Evolutionary conservation across 2,113 vertebrate species (phyloP).

Genomic region (Chloropsis cyanopogon): DNA sequence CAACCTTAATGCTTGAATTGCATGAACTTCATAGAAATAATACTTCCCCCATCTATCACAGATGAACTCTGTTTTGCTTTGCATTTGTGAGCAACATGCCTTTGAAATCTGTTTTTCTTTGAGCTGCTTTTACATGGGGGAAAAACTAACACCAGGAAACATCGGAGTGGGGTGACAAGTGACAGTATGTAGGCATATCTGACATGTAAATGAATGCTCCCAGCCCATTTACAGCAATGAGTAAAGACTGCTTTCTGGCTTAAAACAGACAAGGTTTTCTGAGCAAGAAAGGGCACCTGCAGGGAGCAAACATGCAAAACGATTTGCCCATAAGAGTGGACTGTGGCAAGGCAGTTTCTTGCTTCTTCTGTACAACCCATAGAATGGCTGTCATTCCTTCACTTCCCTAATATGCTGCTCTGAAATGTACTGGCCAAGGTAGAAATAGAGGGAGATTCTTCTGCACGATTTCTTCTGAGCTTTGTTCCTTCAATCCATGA

Average conservation of each 20-base stretch:
- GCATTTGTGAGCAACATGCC: background rate
- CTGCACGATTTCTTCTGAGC: background rate
- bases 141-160: conserved; percentile 34
- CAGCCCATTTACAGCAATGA: conserved; percentile 21
- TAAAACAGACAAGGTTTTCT: background rate
- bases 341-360: background rate
- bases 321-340: background rate
- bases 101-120: conserved; percentile 41
- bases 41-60: background rate
- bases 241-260: conserved; percentile 6
- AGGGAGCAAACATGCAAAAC: background rate
- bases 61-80: background rate
- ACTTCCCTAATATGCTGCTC: background rate
- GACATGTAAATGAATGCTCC: conserved; percentile 23
- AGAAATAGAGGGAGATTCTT: background rate
- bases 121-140: background rate
- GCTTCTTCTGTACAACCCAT: background rate
- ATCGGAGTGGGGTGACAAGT: conserved; percentile 21
- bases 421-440: background rate
- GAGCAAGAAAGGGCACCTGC: background rate
- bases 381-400: background rate
- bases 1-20: background rate
- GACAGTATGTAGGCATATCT: conserved; percentile 47
- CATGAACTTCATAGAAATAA: background rate
- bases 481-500: background rate